Percentiles rank a stretch among this genome's conserved stretches.
Evolutionary conservation across 2,888 invertebrate genomes (phyloP).

Genomic region (Oasisia sp.): DNA sequence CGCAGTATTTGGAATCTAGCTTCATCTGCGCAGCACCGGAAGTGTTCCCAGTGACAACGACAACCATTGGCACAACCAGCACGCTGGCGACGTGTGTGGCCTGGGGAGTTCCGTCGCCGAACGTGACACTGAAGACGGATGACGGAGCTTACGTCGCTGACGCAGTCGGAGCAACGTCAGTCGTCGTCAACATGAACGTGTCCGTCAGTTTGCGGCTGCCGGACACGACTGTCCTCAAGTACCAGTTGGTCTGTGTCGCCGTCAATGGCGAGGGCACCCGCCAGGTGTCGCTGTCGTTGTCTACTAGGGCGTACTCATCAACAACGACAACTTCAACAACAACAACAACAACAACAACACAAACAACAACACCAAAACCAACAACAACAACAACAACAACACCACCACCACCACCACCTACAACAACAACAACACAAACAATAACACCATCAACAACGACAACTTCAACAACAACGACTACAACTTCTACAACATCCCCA

Average conservation of each 20-base stretch:
- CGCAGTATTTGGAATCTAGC: not conserved
- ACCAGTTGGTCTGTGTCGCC: not conserved
- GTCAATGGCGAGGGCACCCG: not conserved
- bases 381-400: not conserved
- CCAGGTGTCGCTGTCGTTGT: not conserved
- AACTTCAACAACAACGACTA: not conserved
- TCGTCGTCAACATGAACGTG: not conserved
- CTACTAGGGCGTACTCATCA: not conserved
- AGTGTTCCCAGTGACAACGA: not conserved
- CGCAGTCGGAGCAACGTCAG: not conserved
- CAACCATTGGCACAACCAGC: not conserved
- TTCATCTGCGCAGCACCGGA: not conserved
- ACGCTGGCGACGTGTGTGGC: not conserved
- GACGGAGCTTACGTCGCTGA: not conserved
- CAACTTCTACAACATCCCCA: not conserved
- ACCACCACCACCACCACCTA: not conserved
- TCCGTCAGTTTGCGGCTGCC: not conserved
- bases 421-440: not conserved
- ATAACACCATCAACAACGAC: not conserved
- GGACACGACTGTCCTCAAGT: not conserved
- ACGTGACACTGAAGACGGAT: not conserved
- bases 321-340: not conserved
- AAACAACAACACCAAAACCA: not conserved
- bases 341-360: not conserved
- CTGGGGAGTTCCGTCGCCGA: not conserved